These are phyloP conservation scores for Macrophya annulata DNA, from an alignment of 2,888 invertebrate species.

Conservation along the genomic window DNA sequence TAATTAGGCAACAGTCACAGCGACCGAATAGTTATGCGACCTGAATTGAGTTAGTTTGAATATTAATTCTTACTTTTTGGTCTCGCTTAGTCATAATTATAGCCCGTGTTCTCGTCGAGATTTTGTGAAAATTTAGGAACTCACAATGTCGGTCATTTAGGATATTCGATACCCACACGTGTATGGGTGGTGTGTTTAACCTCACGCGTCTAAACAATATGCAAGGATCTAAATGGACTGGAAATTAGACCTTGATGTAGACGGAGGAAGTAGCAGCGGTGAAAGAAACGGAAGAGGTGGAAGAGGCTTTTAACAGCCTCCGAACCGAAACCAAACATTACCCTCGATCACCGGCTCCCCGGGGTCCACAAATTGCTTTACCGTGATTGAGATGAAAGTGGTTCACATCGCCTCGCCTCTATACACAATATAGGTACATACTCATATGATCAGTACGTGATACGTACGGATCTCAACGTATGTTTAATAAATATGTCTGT, in stretches of 20 bases:
- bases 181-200: background rate
- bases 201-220: background rate
- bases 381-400: conserved; percentile 41
- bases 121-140: background rate
- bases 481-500: background rate
- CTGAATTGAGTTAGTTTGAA: background rate
- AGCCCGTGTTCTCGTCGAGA: too few relatives aligned
- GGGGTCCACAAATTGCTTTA: conserved; percentile 44
- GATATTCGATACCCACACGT: background rate
- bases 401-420: conserved; percentile 10
- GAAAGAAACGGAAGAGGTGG: conserved; percentile 33
- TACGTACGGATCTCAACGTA: background rate
- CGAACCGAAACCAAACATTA: conserved; percentile 48
- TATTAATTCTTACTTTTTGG: background rate
- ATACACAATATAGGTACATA: background rate
- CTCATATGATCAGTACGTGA: background rate
- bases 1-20: background rate
- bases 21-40: background rate
- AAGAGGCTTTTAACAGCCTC: conserved; percentile 37
- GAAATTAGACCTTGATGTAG: background rate
- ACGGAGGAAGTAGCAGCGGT: conserved; percentile 23
- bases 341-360: conserved; percentile 36
- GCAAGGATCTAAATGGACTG: background rate
- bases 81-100: too few relatives aligned
- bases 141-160: background rate